Evolutionary conservation across 2,113 vertebrate genomes (phyloP).

Genomic region (Stegastes partitus): DNA sequence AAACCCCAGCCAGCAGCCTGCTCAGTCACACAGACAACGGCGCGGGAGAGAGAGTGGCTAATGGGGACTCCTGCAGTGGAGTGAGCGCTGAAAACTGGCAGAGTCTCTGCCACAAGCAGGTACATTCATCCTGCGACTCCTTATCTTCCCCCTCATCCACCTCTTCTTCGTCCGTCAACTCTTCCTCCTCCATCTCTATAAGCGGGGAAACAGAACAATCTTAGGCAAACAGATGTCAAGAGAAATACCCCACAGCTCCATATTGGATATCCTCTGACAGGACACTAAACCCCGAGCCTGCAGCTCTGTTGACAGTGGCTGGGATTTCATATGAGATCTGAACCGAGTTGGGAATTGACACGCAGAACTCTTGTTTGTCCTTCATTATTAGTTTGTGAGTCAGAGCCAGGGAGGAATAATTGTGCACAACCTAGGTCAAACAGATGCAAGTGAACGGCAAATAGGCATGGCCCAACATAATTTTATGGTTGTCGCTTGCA

Average conservation of each 20-base stretch:
- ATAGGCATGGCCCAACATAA: slow-evolving; percentile 92
- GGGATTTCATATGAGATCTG: slow-evolving; percentile 94
- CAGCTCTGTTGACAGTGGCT: slow-evolving; percentile 93
- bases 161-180: slow-evolving; percentile 2
- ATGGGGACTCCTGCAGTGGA: slow-evolving; percentile 90
- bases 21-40: slow-evolving; percentile 92
- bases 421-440: slow-evolving; percentile 93
- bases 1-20: slow-evolving; percentile 94
- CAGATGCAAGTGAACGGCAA: slow-evolving; percentile 93
- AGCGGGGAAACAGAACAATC: slow-evolving; percentile 44
- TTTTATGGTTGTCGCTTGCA: slow-evolving; percentile 95
- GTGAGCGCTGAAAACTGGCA: slow-evolving; percentile 89
- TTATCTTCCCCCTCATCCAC: slow-evolving; percentile 11
- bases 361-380: slow-evolving; percentile 92
- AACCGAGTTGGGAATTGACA: slow-evolving; percentile 92
- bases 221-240: slow-evolving; percentile 57
- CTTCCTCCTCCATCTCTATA: slow-evolving; percentile 42
- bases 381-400: slow-evolving; percentile 95
- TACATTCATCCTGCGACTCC: slow-evolving; percentile 70
- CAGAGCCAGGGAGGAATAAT: slow-evolving; percentile 91
- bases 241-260: slow-evolving; percentile 39
- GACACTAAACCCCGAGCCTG: slow-evolving; percentile 69
- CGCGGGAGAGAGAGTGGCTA: slow-evolving; percentile 90
- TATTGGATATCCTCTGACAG: slow-evolving; percentile 55
- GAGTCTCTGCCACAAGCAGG: slow-evolving; percentile 94